Percentiles rank a stretch among this genome's conserved stretches.
phyloP scores from a whole-genome alignment of 2,888 invertebrate genomes.

The Trichopoda pennipes region DNA sequence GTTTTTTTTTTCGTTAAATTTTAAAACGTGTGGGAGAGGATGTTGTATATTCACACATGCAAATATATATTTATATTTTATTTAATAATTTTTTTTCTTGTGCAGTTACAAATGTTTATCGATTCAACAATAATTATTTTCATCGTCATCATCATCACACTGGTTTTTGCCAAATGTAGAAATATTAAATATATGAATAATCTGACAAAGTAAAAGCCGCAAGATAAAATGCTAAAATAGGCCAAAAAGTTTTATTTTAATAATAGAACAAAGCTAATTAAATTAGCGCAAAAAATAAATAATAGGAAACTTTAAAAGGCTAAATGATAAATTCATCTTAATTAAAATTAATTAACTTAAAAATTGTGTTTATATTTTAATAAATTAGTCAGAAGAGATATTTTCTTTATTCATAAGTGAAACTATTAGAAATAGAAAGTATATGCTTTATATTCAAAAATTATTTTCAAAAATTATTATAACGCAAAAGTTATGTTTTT shows the following conservation, averaged over 20 bases:
- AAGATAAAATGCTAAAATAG: no score
- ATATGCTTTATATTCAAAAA: no score
- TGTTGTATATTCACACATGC: conserved; percentile 2
- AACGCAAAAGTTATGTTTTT: no score
- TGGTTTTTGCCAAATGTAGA: conserved; percentile 45
- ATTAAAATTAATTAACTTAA: conserved; percentile 58
- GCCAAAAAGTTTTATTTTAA: no score
- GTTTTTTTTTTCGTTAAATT: conserved; percentile 9
- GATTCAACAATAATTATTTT: conserved; percentile 53
- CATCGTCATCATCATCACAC: conserved; percentile 46
- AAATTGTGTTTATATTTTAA: conserved; percentile 1
- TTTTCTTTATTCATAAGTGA: background rate
- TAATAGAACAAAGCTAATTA: conserved; percentile 1
- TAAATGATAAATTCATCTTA: conserved; percentile 29
- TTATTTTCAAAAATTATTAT: no score
- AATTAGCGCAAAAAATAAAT: background rate
- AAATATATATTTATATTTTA: background rate
- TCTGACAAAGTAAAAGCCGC: conserved; percentile 7
- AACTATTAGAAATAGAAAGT: background rate
- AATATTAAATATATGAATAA: conserved; percentile 10
- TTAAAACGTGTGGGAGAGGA: conserved; percentile 54
- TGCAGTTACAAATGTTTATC: conserved; percentile 46
- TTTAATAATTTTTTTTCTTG: conserved; percentile 22
- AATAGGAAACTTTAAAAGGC: background rate
- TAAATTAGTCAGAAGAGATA: background rate